These are phyloP conservation scores for Pterois miles DNA, from an alignment of 2,797 vertebrate genomes.

Conservation along the genomic window DNA sequence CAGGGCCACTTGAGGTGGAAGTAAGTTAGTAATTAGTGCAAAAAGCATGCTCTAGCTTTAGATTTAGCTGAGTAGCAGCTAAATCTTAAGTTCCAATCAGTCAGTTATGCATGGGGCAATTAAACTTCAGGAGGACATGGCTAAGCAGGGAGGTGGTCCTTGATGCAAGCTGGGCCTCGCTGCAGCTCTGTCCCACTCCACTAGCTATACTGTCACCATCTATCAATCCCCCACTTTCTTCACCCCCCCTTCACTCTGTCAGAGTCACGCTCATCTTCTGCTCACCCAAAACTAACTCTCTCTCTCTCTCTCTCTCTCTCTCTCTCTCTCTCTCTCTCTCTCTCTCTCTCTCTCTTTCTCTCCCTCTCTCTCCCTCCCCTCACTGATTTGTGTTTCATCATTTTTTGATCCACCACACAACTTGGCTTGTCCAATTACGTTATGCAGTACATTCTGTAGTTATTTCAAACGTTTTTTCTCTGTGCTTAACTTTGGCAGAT, in stretches of 20 bases:
- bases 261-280: conserved; percentile 59
- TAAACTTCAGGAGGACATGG: conserved; percentile 28
- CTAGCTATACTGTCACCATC: conserved; percentile 61
- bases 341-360: not conserved
- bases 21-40: conserved; percentile 5
- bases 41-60: not conserved
- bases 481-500: conserved; percentile 31
- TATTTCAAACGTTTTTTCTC: not conserved
- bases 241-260: conserved; percentile 46
- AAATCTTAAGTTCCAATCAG: conserved; percentile 4
- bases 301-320: conserved; percentile 16
- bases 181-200: conserved; percentile 45
- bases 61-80: not conserved
- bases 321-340: not conserved
- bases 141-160: conserved; percentile 24
- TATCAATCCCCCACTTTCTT: conserved; percentile 62
- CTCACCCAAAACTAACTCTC: conserved; percentile 15
- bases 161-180: conserved; percentile 31
- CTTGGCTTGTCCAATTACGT: conserved; percentile 9
- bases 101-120: conserved; percentile 31
- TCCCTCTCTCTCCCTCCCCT: conserved; percentile 1
- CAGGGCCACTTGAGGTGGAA: not conserved
- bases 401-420: conserved; percentile 4
- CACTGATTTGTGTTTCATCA: conserved; percentile 13
- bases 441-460: not conserved